A percentile compares a stretch with the other conserved stretches of the same genome.
These are phyloP conservation scores for Anarsia innoxiella DNA, from an alignment of 2,888 invertebrate species.

Conservation along the genomic window DNA sequence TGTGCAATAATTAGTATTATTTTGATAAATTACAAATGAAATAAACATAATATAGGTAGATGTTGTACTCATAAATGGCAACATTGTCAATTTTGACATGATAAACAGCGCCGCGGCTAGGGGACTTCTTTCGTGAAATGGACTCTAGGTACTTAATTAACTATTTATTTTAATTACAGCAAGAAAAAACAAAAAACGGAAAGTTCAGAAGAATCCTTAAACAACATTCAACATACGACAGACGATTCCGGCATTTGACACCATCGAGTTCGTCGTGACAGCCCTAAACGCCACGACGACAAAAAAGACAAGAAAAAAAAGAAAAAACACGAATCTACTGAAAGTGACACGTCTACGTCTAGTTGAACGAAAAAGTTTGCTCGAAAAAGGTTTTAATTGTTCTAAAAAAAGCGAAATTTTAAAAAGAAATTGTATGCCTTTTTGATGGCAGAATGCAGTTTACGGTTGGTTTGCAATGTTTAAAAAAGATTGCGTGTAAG, in stretches of 20 bases:
- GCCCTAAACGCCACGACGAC: slow-evolving; percentile 34
- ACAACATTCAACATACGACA: slow-evolving; percentile 63
- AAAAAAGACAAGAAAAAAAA: slow-evolving; percentile 44
- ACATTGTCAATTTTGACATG: too few species aligned
- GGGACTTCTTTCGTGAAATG: too few species aligned
- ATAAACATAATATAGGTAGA: too few species aligned
- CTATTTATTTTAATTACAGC: slow-evolving; percentile 19
- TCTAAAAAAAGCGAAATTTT: not conserved
- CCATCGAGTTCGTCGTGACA: slow-evolving; percentile 58
- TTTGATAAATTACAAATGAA: too few species aligned
- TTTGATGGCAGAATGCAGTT: not conserved
- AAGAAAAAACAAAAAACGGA: slow-evolving; percentile 61
- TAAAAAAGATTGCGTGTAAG: not conserved
- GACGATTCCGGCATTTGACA: slow-evolving; percentile 72
- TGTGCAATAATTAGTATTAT: too few species aligned
- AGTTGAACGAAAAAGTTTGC: slow-evolving; percentile 41
- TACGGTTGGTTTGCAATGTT: not conserved
- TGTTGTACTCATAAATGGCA: too few species aligned
- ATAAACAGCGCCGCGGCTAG: too few species aligned
- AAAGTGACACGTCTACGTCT: slow-evolving; percentile 50
- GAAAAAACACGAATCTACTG: slow-evolving; percentile 41
- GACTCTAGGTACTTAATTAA: too few species aligned
- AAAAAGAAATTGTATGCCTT: not conserved
- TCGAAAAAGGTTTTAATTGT: not conserved
- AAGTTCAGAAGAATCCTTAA: slow-evolving; percentile 59